Percentiles rank a stretch among this genome's conserved stretches.
phyloP scores from a whole-genome alignment of 2,797 vertebrate species.

The Coregonus ussuriensis region DNA sequence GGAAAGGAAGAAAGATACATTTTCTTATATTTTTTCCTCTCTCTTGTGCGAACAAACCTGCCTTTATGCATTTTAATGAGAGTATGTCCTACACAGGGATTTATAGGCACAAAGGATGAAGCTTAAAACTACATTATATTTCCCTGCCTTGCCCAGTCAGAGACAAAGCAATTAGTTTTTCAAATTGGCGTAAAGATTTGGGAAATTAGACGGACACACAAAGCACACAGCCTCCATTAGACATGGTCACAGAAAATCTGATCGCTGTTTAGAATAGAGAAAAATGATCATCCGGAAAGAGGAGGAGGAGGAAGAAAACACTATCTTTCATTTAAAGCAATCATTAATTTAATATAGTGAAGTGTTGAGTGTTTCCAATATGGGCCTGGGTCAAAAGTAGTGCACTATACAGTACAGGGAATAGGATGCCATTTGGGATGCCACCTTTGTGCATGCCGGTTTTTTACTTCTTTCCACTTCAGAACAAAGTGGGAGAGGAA shows the following conservation, averaged over 20 bases:
- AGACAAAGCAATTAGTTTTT: conserved; percentile 66
- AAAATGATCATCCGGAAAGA: background rate
- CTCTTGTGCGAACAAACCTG: conserved; percentile 18
- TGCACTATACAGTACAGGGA: background rate
- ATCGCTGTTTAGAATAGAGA: conserved; percentile 52
- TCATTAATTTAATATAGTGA: conserved; percentile 63
- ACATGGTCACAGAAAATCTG: conserved; percentile 57
- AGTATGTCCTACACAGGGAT: conserved; percentile 52
- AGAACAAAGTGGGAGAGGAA: conserved; percentile 41
- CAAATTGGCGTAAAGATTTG: conserved; percentile 64
- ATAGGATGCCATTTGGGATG: background rate
- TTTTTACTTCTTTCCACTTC: conserved; percentile 29
- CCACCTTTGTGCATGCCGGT: background rate
- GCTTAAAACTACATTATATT: conserved; percentile 60
- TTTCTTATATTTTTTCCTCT: background rate
- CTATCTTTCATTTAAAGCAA: conserved; percentile 57
- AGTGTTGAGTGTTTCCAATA: conserved; percentile 34
- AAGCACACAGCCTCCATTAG: conserved; percentile 49
- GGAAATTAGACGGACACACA: conserved; percentile 54
- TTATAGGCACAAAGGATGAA: conserved; percentile 49
- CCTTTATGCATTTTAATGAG: conserved; percentile 64
- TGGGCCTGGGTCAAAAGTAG: background rate
- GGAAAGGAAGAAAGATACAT: background rate
- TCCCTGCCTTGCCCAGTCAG: conserved; percentile 40
- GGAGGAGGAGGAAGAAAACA: conserved; percentile 23